Base-by-base conservation (phyloP, 2,113 vertebrate species). In the Carassius carassius region DNA sequence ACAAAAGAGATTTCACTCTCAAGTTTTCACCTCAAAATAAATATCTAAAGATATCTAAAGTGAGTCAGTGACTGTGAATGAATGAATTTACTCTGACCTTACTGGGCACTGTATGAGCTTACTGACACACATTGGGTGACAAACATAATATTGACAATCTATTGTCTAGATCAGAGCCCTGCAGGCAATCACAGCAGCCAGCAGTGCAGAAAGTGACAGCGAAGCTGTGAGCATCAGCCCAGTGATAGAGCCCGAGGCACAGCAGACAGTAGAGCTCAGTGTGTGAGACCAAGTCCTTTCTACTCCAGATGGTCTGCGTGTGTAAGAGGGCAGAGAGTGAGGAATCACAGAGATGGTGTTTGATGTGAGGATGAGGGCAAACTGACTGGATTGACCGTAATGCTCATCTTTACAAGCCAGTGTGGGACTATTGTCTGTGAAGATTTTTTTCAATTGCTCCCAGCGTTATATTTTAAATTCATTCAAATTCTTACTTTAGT, bases 331-430 rank as follows among this genome's bases (percentile, higher is more conserved):
- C 54, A 82, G 72, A 32, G 47, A 47, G 58, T 62, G 78, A 54
- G 54, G 79, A 58, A 86, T 86, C 75, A 82, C 63, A 35, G 60
- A 65, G 13, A 83, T 89, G 67, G 17, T 25, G 60, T 81, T 83
- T 86, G 73, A 86, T 87, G 37, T 25, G 81, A 81, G 74, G 35
- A 89, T 82, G 87, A 90, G 88, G 70, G 65, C 65, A 62, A 67
- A 78, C 73, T 86, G 81, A 82, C 74, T 78, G 12, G 29, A 78
- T 35, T 69, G 25, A 35, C 2, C 3, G 25, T 51, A 32, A 51
- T 21, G 25, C 62, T 81, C 13, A 37, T 60, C 76, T 69, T 51
- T 51, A 5, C 19, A 10, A 65, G 35, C 58, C 9, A 63, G 37
- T 79, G 21, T 65, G 78, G 35, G 4, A 12, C 58, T 63, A 47